Conservation (phyloP, 2,113 vertebrate genomes). For the Stercorarius parasiticus region DNA sequence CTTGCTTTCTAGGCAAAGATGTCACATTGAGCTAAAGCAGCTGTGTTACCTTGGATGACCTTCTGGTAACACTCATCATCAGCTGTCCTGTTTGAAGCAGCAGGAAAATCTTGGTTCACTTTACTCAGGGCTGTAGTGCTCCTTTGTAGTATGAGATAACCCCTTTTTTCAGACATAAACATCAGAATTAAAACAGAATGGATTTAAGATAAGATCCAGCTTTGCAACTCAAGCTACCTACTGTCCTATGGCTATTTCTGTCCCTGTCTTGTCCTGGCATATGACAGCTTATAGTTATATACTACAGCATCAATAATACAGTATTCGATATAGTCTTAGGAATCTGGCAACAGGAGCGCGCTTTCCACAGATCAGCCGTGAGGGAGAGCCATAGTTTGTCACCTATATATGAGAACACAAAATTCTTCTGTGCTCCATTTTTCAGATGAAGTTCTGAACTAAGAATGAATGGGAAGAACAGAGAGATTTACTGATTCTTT, state of each 20-base stretch:
- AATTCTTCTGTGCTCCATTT: background rate
- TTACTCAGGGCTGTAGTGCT: background rate
- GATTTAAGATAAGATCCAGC: background rate
- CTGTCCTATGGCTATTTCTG: background rate
- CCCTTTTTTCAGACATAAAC: background rate
- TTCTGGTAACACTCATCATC: background rate
- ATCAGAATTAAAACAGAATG: background rate
- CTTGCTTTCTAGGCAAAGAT: background rate
- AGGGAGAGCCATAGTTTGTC: background rate
- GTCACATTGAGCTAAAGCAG: background rate
- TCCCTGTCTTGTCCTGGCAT: background rate
- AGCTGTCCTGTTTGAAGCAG: background rate
- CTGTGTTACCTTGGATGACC: background rate
- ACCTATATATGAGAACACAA: background rate
- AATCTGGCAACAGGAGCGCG: rapidly evolving
- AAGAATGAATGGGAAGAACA: background rate
- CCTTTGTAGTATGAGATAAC: background rate
- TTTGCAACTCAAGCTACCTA: background rate
- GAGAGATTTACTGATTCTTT: background rate
- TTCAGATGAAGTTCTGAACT: background rate
- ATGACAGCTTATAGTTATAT: background rate
- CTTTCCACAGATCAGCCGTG: background rate
- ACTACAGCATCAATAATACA: background rate
- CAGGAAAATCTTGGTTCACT: background rate
- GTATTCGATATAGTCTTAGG: background rate